phyloP scores from a whole-genome alignment of 2,797 vertebrate species.

The Smutsia gigantea region DNA sequence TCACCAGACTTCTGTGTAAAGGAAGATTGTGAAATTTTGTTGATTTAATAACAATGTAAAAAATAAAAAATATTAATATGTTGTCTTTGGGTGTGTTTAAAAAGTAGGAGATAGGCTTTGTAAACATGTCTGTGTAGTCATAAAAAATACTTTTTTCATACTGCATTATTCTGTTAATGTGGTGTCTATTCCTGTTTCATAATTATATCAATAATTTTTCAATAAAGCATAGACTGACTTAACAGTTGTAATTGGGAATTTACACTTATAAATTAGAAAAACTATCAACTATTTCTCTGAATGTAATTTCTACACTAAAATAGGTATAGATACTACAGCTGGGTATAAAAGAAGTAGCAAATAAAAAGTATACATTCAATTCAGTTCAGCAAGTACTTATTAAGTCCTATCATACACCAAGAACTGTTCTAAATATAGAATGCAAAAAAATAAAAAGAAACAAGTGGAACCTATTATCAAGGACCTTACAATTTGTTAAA shows the following conservation, averaged over 20 bases:
- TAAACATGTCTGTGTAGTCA: background rate
- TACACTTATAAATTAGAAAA: slow-evolving; percentile 19
- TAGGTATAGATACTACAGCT: background rate
- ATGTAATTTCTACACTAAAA: background rate
- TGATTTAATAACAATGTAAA: background rate
- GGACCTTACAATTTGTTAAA: background rate
- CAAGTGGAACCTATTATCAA: background rate
- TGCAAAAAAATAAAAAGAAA: background rate
- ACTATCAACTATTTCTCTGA: background rate
- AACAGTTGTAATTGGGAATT: background rate
- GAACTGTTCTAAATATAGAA: background rate
- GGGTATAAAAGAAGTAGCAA: background rate
- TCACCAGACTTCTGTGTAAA: background rate
- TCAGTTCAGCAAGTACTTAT: background rate
- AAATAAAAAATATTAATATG: slow-evolving; percentile 6
- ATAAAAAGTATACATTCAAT: background rate
- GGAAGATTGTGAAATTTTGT: background rate
- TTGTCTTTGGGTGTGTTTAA: background rate
- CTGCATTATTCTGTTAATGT: background rate
- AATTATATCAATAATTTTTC: background rate
- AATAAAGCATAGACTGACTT: background rate
- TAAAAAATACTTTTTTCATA: background rate
- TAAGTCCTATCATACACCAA: background rate
- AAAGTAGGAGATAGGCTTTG: background rate
- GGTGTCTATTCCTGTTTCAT: background rate